Evolutionary conservation across 1,140 invertebrate genomes (phyloP).

Genomic region (Drosophila takahashii): DNA sequence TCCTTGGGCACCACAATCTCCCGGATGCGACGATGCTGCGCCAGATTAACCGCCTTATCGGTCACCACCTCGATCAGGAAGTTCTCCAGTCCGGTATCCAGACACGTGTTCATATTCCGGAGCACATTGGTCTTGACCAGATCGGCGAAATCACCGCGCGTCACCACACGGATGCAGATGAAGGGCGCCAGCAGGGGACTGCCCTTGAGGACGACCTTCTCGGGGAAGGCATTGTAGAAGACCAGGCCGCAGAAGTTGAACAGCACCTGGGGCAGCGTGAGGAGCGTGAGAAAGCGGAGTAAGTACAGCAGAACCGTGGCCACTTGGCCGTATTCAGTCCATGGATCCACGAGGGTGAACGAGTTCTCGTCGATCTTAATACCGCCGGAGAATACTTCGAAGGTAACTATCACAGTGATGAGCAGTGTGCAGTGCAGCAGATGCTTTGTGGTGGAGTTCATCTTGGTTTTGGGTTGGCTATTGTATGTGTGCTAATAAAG

Average conservation of each 20-base stretch:
- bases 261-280: slow-evolving; percentile 95
- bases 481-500: background rate
- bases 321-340: slow-evolving; percentile 91
- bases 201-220: slow-evolving; percentile 95
- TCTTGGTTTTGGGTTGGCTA: slow-evolving; percentile 24
- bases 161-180: slow-evolving; percentile 97
- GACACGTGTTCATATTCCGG: slow-evolving; percentile 95
- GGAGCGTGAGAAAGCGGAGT: slow-evolving; percentile 92
- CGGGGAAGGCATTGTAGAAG: slow-evolving; percentile 97
- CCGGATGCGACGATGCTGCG: slow-evolving; percentile 89
- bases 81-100: slow-evolving; percentile 96
- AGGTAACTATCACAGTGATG: slow-evolving; percentile 90
- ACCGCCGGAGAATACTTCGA: slow-evolving; percentile 92
- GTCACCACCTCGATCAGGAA: slow-evolving; percentile 99
- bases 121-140: slow-evolving; percentile 95
- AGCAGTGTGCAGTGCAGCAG: slow-evolving; percentile 92
- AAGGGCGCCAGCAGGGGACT: slow-evolving; percentile 97
- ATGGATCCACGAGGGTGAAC: slow-evolving; percentile 90
- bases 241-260: slow-evolving; percentile 96
- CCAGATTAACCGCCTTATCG: slow-evolving; percentile 93
- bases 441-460: slow-evolving; percentile 90
- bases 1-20: slow-evolving; percentile 94
- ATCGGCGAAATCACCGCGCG: slow-evolving; percentile 97
- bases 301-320: slow-evolving; percentile 91
- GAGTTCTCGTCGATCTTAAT: slow-evolving; percentile 88